A percentile compares a stretch with the other conserved stretches of the same genome.
Evolutionary conservation across 2,113 vertebrate species (phyloP).

Genomic region (Thamnophis sirtalis): DNA sequence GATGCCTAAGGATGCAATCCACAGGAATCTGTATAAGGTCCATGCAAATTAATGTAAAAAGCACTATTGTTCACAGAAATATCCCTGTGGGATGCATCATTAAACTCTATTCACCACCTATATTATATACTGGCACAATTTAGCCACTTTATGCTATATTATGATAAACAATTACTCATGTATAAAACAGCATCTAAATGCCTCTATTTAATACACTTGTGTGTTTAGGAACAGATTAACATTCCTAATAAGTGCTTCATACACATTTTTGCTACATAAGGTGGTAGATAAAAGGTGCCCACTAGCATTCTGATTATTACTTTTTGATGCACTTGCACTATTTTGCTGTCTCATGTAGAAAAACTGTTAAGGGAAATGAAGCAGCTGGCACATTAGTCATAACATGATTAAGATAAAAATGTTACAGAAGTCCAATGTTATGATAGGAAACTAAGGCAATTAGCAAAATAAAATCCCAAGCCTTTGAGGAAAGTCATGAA

Average conservation of each 20-base stretch:
- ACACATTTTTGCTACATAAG: slow-evolving; percentile 2
- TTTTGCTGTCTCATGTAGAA: not conserved
- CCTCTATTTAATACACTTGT: slow-evolving; percentile 59
- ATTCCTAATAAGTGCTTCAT: slow-evolving; percentile 57
- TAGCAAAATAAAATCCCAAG: slow-evolving; percentile 41
- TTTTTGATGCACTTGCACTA: not conserved
- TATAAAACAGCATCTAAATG: slow-evolving; percentile 58
- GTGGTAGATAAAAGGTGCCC: not conserved
- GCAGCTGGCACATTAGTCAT: slow-evolving; percentile 60
- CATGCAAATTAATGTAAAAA: not conserved
- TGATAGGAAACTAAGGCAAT: slow-evolving; percentile 56
- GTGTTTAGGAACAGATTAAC: slow-evolving; percentile 58
- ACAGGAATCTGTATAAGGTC: not conserved
- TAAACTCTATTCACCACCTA: slow-evolving; percentile 40
- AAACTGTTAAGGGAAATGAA: slow-evolving; percentile 17
- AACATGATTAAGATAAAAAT: slow-evolving; percentile 56
- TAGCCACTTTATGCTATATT: slow-evolving; percentile 59
- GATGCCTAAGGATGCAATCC: slow-evolving; percentile 37
- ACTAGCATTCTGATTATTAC: not conserved
- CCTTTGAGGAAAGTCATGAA: slow-evolving; percentile 55
- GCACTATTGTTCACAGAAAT: not conserved
- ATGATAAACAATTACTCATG: slow-evolving; percentile 60
- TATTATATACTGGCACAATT: slow-evolving; percentile 52
- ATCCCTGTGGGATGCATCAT: slow-evolving; percentile 18
- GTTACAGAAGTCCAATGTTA: slow-evolving; percentile 50